Conservation (phyloP, 2,113 vertebrate species). For the Donacobius atricapilla region DNA sequence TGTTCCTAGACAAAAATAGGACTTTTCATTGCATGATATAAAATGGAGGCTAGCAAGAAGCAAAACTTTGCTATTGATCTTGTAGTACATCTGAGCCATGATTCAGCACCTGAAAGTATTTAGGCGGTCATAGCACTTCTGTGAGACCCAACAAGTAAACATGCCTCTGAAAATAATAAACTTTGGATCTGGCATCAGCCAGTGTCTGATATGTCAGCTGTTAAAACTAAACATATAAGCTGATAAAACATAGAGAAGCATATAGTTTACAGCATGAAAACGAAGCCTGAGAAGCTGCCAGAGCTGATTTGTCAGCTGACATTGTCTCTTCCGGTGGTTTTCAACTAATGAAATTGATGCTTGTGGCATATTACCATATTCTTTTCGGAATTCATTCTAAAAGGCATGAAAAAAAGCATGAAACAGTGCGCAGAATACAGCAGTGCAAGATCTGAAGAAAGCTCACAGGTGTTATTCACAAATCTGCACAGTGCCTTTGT, state of each 20-base stretch:
- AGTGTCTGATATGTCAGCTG: not conserved
- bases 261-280: not conserved
- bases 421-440: not conserved
- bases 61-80: not conserved
- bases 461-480: not conserved
- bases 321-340: not conserved
- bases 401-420: not conserved
- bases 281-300: not conserved
- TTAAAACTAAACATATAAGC: not conserved
- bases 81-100: not conserved
- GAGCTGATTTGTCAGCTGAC: not conserved
- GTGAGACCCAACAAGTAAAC: not conserved
- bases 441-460: not conserved
- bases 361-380: not conserved
- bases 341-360: not conserved
- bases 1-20: not conserved
- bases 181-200: not conserved
- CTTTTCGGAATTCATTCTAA: not conserved
- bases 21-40: not conserved
- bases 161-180: not conserved
- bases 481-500: not conserved
- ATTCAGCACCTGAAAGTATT: not conserved
- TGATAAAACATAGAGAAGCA: not conserved
- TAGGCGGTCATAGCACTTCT: not conserved
- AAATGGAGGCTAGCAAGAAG: not conserved